Evolutionary conservation across 64 coral and sea anemone species (phyloP).

Genomic region (Catalaphyllia jardinei): DNA sequence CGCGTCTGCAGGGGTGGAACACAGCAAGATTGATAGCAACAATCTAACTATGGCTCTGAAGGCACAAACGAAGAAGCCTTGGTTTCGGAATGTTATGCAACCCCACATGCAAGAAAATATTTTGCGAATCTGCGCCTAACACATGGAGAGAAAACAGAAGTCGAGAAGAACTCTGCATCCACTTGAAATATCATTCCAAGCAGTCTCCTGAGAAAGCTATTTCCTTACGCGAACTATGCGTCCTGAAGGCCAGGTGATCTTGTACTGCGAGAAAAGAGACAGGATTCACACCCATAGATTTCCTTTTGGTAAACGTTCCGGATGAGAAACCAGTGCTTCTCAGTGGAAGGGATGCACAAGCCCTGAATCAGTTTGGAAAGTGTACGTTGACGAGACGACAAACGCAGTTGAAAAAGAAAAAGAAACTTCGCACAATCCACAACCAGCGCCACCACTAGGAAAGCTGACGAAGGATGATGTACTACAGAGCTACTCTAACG

Average conservation of each 20-base stretch:
- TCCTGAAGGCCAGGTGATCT: too few species aligned
- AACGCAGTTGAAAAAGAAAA: constrained; percentile 44
- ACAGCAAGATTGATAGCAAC: too few species aligned
- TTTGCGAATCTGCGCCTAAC: constrained; percentile 36
- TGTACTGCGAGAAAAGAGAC: too few species aligned
- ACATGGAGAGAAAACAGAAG: constrained; percentile 24
- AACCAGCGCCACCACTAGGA: too few species aligned
- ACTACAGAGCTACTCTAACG: constrained; percentile 8
- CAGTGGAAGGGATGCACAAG: constrained; percentile 58
- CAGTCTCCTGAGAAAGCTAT: constrained; percentile 41
- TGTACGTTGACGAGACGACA: constrained; percentile 39
- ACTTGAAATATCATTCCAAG: constrained; percentile 55
- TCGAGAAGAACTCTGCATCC: constrained; percentile 24
- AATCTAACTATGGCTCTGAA: too few species aligned
- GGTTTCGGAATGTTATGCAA: constrained; percentile 25
- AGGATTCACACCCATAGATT: constrained; percentile 57
- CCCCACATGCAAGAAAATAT: not conserved
- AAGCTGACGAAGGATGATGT: too few species aligned
- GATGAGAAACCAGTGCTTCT: constrained; percentile 59
- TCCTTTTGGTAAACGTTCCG: constrained; percentile 52
- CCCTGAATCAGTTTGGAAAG: constrained; percentile 54
- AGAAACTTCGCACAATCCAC: not conserved
- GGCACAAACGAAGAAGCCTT: too few species aligned
- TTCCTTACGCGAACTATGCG: constrained; percentile 51
- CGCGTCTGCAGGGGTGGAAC: too few species aligned